Percentiles rank a stretch among this genome's conserved stretches.
phyloP scores from a whole-genome alignment of 2,888 invertebrate species.

The Pristionchus entomophagus region DNA sequence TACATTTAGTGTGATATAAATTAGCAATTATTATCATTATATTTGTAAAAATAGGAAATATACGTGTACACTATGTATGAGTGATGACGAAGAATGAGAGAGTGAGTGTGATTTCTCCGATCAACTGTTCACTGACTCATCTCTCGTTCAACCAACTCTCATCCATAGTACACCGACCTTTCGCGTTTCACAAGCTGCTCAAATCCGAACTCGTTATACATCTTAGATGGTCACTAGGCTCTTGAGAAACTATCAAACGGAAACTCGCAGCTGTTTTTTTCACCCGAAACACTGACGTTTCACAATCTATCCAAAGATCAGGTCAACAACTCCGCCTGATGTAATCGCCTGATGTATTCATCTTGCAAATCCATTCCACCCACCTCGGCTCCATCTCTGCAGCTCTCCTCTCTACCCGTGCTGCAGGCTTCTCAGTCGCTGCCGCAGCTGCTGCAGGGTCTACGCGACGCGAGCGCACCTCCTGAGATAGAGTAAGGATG shows the following conservation, averaged over 20 bases:
- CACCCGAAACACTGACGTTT: no score
- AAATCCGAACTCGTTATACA: neutral
- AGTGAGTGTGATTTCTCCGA: neutral
- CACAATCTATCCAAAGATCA: no score
- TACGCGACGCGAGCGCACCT: neutral
- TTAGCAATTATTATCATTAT: no score
- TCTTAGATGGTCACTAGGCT: no score
- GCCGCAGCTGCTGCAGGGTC: neutral
- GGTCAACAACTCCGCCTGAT: no score
- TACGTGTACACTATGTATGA: neutral
- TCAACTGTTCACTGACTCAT: neutral
- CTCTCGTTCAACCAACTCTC: neutral
- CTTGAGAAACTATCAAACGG: no score
- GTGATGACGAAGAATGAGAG: neutral
- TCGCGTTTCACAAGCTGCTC: neutral
- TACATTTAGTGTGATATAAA: no score
- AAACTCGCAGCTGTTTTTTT: no score
- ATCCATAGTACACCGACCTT: neutral
- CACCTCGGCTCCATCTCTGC: conserved; percentile 11
- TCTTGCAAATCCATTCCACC: no score
- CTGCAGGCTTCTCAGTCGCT: neutral
- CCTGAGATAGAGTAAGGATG: neutral
- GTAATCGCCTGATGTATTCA: no score
- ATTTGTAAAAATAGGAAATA: neutral
- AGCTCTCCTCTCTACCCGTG: neutral